Evolutionary conservation across 2,113 vertebrate species (phyloP).

Genomic region (Octodon degus): DNA sequence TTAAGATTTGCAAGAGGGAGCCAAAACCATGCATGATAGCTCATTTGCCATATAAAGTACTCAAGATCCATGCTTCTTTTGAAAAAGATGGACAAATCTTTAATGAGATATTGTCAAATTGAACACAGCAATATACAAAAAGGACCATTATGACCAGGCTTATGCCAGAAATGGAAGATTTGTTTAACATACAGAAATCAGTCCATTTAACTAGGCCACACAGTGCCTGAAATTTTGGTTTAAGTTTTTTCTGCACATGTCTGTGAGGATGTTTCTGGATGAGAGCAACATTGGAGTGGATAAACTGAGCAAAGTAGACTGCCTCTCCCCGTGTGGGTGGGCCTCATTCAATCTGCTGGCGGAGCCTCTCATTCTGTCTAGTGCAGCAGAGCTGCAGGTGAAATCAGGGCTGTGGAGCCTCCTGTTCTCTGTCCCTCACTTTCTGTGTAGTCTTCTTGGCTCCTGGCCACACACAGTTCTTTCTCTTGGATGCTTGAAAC

Average conservation of each 20-base stretch:
- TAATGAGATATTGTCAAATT: background rate
- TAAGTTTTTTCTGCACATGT: background rate
- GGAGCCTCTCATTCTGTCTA: background rate
- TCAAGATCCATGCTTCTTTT: background rate
- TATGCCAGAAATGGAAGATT: constrained; percentile 24
- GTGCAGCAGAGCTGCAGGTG: background rate
- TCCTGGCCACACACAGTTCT: background rate
- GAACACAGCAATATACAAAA: background rate
- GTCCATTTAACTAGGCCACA: background rate
- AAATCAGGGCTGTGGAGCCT: background rate
- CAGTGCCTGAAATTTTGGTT: background rate
- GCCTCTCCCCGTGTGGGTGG: fast-evolving
- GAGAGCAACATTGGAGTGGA: background rate
- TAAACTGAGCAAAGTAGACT: background rate
- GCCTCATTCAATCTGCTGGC: background rate
- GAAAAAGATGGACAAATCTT: constrained; percentile 35
- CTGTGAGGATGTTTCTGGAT: background rate
- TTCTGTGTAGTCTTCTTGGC: background rate
- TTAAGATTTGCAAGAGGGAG: background rate
- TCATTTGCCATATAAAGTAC: background rate
- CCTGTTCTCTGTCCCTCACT: background rate
- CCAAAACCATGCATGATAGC: background rate
- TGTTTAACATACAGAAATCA: background rate
- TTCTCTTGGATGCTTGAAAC: background rate
- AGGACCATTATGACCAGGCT: background rate